Base-by-base conservation (phyloP, 1,140 invertebrate species). In the Apis dorsata region DNA sequence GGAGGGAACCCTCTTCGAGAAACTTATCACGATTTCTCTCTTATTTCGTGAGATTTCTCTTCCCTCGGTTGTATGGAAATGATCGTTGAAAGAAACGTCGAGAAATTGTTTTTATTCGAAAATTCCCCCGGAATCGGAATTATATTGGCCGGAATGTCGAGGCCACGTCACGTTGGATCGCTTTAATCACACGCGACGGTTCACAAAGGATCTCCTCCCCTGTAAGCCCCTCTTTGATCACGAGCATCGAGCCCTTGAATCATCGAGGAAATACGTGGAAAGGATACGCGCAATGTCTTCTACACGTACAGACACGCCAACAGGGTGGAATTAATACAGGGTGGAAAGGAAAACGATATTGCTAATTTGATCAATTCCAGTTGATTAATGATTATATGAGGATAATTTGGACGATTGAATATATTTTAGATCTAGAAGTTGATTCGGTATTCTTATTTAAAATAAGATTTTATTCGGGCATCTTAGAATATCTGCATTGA, bases 211-310 rank as follows among this genome's bases (percentile, higher is more conserved):
- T 83, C 66, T 24, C 69, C 13, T 9, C 34, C 77, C 13, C 8
- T 66, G 51, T 28, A 28, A 34, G 60, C 66, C 68, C 60, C 34
- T 34, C 34, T 79, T 79, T 73, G 59, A 83, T 73, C 57, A 60
- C 28, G 57, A 62, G 79, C 75, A 81, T 28, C 24, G 66, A 66
- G 51, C 76, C 82, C 44, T 79, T 79, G 63, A 71, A 71, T 83
- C 75, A 79, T 71, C 51, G 24, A 34, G 66, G 68, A 53, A 78
- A 63, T 63, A 72, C 28, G 57, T 28, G 1, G 59, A 4, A 63
- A 53, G 57, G 59, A 79, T 34, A 34, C 9, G 28, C 2, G 70
- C 3, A 51, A 68, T 7, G 72, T 76, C 71, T 81, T 49, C 34
- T 34, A 10, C 57, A 44, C 68, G 17, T 62, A 12, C 17, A 49